Percentiles rank a stretch among this genome's conserved stretches.
Conservation (phyloP, 1,140 invertebrate genomes). For the Halesus radiatus region DNA sequence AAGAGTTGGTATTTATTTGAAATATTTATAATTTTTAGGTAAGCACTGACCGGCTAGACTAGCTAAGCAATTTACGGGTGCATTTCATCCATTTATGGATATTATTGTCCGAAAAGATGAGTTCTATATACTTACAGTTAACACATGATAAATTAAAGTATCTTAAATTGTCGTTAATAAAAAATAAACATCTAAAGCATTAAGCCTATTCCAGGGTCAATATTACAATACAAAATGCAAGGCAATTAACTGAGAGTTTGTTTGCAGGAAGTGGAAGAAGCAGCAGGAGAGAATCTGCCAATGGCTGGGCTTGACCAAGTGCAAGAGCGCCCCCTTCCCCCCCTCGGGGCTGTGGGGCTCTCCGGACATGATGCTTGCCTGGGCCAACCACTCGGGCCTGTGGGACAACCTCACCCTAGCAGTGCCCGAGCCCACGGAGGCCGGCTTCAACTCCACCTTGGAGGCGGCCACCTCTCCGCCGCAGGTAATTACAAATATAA, state of each 20-base stretch:
- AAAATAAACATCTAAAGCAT: too few relatives aligned
- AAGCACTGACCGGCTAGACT: too few relatives aligned
- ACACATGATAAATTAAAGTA: too few relatives aligned
- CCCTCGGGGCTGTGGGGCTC: slow-evolving; percentile 64
- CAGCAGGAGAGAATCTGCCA: slow-evolving; percentile 78
- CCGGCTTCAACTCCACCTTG: slow-evolving; percentile 7
- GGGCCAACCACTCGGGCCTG: slow-evolving; percentile 48
- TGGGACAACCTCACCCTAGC: slow-evolving; percentile 58
- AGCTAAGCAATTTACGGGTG: too few relatives aligned
- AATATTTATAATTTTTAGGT: too few relatives aligned
- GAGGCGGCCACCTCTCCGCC: slow-evolving; percentile 22
- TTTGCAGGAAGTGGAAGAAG: slow-evolving; percentile 74
- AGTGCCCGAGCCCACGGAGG: slow-evolving; percentile 40
- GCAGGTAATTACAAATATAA: not conserved
- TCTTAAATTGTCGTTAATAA: too few relatives aligned
- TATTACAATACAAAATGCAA: too few relatives aligned
- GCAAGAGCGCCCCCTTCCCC: slow-evolving; percentile 71
- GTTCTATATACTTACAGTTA: too few relatives aligned
- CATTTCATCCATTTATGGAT: too few relatives aligned
- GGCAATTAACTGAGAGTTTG: slow-evolving; percentile 51
- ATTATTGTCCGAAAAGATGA: too few relatives aligned
- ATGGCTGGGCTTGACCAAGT: slow-evolving; percentile 62
- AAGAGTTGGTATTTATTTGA: too few relatives aligned
- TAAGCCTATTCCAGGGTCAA: too few relatives aligned
- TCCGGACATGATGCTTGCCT: slow-evolving; percentile 61